A percentile compares a stretch with the other conserved stretches of the same genome.
phyloP scores from a whole-genome alignment of 2,888 invertebrate genomes.

The Mamestra brassicae region DNA sequence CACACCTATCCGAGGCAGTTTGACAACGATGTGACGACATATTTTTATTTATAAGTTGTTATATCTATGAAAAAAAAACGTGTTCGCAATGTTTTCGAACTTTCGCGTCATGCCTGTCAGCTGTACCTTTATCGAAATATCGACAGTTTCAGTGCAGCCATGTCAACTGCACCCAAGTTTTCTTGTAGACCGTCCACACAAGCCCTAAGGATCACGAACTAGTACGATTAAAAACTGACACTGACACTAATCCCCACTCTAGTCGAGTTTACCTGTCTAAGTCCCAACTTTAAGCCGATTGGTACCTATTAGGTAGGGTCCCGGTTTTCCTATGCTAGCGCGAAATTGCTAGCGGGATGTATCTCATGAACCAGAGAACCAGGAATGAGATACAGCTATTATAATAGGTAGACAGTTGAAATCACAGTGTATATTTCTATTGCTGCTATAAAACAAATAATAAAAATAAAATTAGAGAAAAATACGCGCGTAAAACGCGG shows the following conservation, averaged over 20 bases:
- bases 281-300: not conserved
- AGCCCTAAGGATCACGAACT: not conserved
- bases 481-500: no score
- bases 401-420: no score
- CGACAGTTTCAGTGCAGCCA: not conserved
- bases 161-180: not conserved
- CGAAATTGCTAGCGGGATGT: no score
- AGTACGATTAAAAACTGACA: slow-evolving; percentile 9
- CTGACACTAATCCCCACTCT: slow-evolving; percentile 8
- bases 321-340: not conserved
- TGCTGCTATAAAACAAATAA: no score
- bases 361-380: no score
- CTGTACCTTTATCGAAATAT: not conserved
- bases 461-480: no score
- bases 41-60: no score
- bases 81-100: not conserved
- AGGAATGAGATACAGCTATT: no score
- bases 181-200: not conserved
- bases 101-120: not conserved
- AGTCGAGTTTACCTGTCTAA: slow-evolving; percentile 8
- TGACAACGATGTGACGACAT: no score
- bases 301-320: not conserved
- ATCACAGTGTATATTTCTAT: no score
- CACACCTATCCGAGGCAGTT: no score
- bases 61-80: not conserved